Base-by-base conservation (phyloP, 1,140 invertebrate species). In the Popillia japonica region DNA sequence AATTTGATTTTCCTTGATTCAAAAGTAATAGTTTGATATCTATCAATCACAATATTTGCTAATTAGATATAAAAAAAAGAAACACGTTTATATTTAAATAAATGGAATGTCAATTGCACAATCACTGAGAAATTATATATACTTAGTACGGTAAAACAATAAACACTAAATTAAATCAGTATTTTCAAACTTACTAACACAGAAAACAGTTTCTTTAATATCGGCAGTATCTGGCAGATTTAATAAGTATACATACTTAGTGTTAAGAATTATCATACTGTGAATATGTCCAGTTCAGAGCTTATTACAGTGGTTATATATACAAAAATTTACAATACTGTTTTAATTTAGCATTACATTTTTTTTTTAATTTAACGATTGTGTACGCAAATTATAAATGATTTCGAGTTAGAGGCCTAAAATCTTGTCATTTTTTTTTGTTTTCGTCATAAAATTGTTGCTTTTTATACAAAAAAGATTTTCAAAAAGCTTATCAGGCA, bases 91-190 rank as follows among this genome's bases (percentile, higher is more conserved):
- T 72, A n/a, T 68, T 22, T 41, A 74, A 74, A 74, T 34, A 34
- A 74, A 41, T 74, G 72, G 72, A 74, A 74, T 74, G 41, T 41
- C 34, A 74, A 42, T 74, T 74, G 72, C 72, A 74, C 72, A 74
- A 14, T 74, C 72, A 74, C 22, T 72, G 14, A 22, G 22, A 72
- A 7, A 27, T 22, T 27, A 72, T 34, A n/a, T 22, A 72, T 11
- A 72, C 14, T 72, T 22, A 72, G n/a, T 72, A 72, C 64, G 6
- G 27, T 40, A 41, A 10, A 14, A 74, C 3, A 41, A 74, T 74
- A 2, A 74, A 74, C n/a, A 74, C 40, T 74, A 74, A 74, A n/a
- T 42, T 42, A 74, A 74, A 74, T 27, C 61, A 68, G 27, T 27
- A 68, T 68, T 27, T 68, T 27, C 11, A 34, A 34, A 34, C 27